Conservation (phyloP, 2,797 vertebrate genomes). For the Triplophysa bombifrons region DNA sequence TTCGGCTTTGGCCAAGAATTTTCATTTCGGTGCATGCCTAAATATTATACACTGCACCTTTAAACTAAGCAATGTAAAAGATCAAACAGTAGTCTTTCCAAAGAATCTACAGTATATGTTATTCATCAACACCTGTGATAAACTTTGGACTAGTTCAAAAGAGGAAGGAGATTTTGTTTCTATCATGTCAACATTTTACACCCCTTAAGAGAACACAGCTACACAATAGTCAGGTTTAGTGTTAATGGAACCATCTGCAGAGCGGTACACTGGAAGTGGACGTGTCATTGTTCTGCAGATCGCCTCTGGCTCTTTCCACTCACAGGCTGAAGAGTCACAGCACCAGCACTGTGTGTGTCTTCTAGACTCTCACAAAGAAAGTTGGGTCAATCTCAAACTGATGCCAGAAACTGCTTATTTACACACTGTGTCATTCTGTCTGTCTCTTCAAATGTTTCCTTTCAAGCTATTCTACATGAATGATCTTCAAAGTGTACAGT, state of each 20-base stretch:
- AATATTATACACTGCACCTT: neutral
- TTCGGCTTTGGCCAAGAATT: too few relatives aligned
- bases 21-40: too few relatives aligned
- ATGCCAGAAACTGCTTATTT: constrained; percentile 52
- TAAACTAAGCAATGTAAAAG: neutral
- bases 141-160: neutral
- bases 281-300: constrained; percentile 68
- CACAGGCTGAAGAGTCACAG: constrained; percentile 56
- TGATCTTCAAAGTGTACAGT: constrained; percentile 56
- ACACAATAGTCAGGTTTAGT: constrained; percentile 56
- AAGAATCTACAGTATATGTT: neutral
- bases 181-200: neutral
- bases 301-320: constrained; percentile 63
- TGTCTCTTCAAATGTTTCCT: constrained; percentile 51
- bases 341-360: constrained; percentile 10
- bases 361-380: constrained; percentile 59
- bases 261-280: constrained; percentile 67
- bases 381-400: constrained; percentile 54
- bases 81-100: neutral
- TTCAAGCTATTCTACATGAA: constrained; percentile 59
- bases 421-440: constrained; percentile 56
- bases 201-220: neutral
- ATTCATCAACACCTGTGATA: neutral
- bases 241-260: constrained; percentile 66
- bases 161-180: neutral